Evolutionary conservation across 2,888 invertebrate genomes (phyloP).

Genomic region (Cantharis rufa): DNA sequence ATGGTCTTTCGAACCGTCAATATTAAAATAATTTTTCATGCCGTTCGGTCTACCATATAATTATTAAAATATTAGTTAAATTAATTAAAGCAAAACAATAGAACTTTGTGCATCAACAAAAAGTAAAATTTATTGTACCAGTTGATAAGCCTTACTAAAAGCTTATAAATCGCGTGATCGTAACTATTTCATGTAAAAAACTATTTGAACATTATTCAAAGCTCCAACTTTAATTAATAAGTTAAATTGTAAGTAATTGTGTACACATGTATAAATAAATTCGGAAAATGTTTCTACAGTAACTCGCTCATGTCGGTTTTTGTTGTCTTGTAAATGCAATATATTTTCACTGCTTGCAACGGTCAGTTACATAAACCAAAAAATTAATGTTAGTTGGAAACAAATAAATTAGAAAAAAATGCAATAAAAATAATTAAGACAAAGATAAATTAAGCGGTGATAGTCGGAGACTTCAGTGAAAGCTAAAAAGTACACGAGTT

Average conservation of each 20-base stretch:
- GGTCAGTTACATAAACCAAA: background rate
- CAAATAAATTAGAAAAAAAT: background rate
- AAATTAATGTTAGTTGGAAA: background rate
- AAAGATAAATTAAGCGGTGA: background rate
- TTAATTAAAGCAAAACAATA: background rate
- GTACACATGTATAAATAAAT: background rate
- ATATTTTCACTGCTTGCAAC: background rate
- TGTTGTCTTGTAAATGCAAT: background rate
- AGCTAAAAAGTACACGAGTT: too few species aligned
- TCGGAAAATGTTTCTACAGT: background rate
- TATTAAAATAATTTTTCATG: background rate
- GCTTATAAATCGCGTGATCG: background rate
- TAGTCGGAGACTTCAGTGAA: background rate
- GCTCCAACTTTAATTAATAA: background rate
- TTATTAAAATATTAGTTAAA: background rate
- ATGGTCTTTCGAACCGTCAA: background rate
- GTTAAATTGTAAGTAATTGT: background rate
- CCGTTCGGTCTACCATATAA: background rate
- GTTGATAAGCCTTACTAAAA: background rate
- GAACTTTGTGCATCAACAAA: background rate
- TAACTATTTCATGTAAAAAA: background rate
- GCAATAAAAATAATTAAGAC: background rate
- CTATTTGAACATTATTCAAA: background rate
- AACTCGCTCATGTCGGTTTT: background rate
- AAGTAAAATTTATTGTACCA: background rate